phyloP scores from a whole-genome alignment of 2,888 invertebrate genomes.

The Heliconius sara region DNA sequence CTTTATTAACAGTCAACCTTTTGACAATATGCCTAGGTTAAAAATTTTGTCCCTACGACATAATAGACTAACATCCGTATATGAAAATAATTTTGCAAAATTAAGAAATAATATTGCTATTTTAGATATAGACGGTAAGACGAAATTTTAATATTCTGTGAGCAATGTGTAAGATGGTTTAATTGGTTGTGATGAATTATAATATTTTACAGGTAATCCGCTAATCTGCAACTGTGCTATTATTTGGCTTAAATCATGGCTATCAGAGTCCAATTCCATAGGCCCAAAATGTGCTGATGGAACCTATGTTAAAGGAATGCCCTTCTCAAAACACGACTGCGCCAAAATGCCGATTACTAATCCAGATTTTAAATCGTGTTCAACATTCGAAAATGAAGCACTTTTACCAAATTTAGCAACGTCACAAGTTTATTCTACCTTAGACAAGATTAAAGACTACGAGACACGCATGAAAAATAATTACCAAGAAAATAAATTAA shows the following conservation, averaged over 20 bases:
- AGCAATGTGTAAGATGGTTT: not conserved
- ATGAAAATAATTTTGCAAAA: constrained; percentile 89
- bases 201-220: constrained; percentile 88
- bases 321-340: constrained; percentile 89
- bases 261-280: constrained; percentile 88
- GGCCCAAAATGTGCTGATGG: constrained; percentile 93
- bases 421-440: constrained; percentile 83
- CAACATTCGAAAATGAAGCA: constrained; percentile 88
- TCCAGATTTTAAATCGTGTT: constrained; percentile 84
- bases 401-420: constrained; percentile 81
- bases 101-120: constrained; percentile 92
- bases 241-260: constrained; percentile 93
- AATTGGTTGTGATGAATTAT: not conserved
- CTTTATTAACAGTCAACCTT: constrained; percentile 90
- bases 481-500: constrained; percentile 76
- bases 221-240: constrained; percentile 91
- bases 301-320: constrained; percentile 88
- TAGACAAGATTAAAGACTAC: constrained; percentile 83
- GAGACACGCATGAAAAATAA: constrained; percentile 74
- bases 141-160: not conserved
- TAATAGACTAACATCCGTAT: constrained; percentile 89
- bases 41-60: constrained; percentile 90
- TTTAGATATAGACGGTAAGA: constrained; percentile 92
- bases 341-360: constrained; percentile 71
- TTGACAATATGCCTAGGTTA: constrained; percentile 92